Conservation (phyloP, 1,140 invertebrate species). For the Bombus confusus region DNA sequence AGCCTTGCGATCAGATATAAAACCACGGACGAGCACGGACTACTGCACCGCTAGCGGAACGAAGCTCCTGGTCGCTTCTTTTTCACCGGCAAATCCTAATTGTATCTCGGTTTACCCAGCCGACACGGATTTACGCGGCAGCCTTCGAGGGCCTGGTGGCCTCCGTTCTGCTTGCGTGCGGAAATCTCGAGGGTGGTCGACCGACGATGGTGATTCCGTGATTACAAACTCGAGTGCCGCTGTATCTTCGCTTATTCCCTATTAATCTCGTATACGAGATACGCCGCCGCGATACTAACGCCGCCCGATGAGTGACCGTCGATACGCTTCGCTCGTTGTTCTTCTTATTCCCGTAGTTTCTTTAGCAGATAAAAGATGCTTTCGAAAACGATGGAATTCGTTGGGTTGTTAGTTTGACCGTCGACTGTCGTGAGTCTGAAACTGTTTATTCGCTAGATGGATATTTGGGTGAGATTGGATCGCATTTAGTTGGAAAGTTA, state of each 20-base stretch:
- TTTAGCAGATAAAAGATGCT: not conserved
- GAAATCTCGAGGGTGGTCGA: slow-evolving; percentile 66
- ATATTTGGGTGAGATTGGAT: not conserved
- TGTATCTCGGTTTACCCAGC: slow-evolving; percentile 46
- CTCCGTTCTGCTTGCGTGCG: slow-evolving; percentile 57
- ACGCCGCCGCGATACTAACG: slow-evolving; percentile 47
- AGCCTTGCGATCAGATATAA: slow-evolving; percentile 40
- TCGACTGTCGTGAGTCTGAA: not conserved
- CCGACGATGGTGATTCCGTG: slow-evolving; percentile 56
- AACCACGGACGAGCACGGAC: slow-evolving; percentile 2
- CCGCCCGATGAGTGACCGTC: slow-evolving; percentile 28
- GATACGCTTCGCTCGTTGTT: slow-evolving; percentile 28
- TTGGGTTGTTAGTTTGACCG: not conserved
- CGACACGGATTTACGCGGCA: slow-evolving; percentile 47
- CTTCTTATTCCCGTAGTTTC: not conserved
- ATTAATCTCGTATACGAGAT: slow-evolving; percentile 65
- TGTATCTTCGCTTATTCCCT: slow-evolving; percentile 64
- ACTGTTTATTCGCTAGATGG: not conserved
- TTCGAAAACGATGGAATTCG: not conserved
- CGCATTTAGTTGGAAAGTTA: not conserved
- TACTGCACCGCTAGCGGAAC: not conserved
- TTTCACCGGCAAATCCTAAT: slow-evolving; percentile 55
- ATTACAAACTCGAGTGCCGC: slow-evolving; percentile 65
- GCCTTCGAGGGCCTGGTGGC: slow-evolving; percentile 28
- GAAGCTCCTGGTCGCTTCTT: not conserved